Base-by-base conservation (phyloP, 2,113 vertebrate species). In the Antechinus stuartii region DNA sequence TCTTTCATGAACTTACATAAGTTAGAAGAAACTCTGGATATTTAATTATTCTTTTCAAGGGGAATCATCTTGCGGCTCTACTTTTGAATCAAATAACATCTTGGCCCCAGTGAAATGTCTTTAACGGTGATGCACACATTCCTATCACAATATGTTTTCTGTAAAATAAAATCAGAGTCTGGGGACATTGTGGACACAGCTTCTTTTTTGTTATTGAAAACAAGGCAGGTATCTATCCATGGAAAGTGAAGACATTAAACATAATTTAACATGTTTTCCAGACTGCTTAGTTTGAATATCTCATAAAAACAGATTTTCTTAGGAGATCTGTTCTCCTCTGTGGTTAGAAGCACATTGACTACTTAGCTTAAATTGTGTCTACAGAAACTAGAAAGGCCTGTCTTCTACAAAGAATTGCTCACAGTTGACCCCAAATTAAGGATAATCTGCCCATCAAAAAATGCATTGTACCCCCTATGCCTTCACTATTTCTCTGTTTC, bases 241-340 rank as follows among this genome's bases (percentile, higher is more conserved):
- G 56, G 30, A 93, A 19, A 91, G 8, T 2, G 56, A 93, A 47
- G 6, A 76, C 1, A 49, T 89, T 54, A 49, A 49, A 49, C 49
- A 49, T 49, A 42, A 26, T 95, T 95, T 54, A 94, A 91, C 94
- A 53, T n/a, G 25, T 56, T 92, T 96, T 89, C 89, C 52, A 96
- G 50, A 89, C 61, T 56, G 27, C 92, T 92, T 90, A 52, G 3
- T 93, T 91, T 91, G 25, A 90, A 52, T 89, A 53, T 54, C 19
- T 92, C 93, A 54, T n/a, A 27, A 14, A 91, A 76, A 68, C 26
- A 96, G 56, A 92, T 55, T 92, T 92, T 35, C 26, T 93, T 93
- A 14, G 52, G 56, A 91, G 53, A 92, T 92, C 42, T 53, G 8
- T 91, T 94, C 90, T 47, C 30, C 7, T 76, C n/a, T 76, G 0